A percentile compares a stretch with the other conserved stretches of the same genome.
phyloP scores from a whole-genome alignment of 2,797 vertebrate genomes.

The Brachymystax lenok region DNA sequence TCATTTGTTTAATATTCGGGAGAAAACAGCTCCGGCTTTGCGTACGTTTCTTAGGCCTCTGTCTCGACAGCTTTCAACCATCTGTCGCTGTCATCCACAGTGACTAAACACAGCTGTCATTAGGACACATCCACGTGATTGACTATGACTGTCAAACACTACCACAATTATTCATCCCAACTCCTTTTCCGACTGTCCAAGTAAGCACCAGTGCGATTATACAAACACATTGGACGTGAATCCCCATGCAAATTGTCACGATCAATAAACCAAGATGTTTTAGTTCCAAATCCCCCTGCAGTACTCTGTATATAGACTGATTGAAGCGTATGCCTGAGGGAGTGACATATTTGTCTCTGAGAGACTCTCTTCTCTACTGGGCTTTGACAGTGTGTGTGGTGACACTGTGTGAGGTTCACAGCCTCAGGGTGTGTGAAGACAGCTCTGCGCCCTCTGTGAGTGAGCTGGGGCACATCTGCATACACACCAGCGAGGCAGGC shows the following conservation, averaged over 20 bases:
- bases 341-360: conserved; percentile 60
- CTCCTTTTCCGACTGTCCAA: conserved; percentile 44
- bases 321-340: conserved; percentile 57
- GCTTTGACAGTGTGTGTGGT: conserved; percentile 49
- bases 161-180: conserved; percentile 47
- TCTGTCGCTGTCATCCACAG: conserved; percentile 26
- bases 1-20: conserved; percentile 56
- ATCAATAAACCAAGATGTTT: conserved; percentile 58
- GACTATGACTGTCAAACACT: conserved; percentile 48
- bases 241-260: conserved; percentile 54
- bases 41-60: conserved; percentile 33
- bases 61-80: conserved; percentile 32
- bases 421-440: conserved; percentile 54
- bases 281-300: conserved; percentile 51
- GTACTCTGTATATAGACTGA: conserved; percentile 56
- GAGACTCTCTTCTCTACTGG: conserved; percentile 47
- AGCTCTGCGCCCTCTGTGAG: conserved; percentile 55
- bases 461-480: conserved; percentile 63
- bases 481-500: conserved; percentile 33
- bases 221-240: conserved; percentile 53
- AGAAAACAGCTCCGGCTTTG: conserved; percentile 36
- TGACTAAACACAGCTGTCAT: conserved; percentile 34
- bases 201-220: conserved; percentile 54
- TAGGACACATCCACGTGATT: conserved; percentile 41
- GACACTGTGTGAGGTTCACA: conserved; percentile 55